A percentile compares a stretch with the other conserved stretches of the same genome.
phyloP scores from a whole-genome alignment of 2,113 vertebrate species.

The Coptodon bakossiorum region DNA sequence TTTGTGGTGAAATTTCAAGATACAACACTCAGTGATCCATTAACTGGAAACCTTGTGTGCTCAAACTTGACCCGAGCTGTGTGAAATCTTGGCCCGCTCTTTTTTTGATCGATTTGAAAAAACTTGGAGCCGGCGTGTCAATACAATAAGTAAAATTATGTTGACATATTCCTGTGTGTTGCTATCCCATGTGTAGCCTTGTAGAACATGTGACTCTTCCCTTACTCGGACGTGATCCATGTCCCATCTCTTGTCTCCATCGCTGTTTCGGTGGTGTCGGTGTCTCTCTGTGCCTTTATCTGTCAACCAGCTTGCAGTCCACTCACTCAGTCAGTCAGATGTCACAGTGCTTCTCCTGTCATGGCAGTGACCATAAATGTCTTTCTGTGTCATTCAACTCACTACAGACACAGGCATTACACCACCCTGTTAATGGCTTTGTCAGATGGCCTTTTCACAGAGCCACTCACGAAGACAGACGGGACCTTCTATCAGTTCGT shows the following conservation, averaged over 20 bases:
- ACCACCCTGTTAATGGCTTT: slow-evolving; percentile 68
- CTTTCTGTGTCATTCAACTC: slow-evolving; percentile 51
- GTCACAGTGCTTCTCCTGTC: slow-evolving; percentile 44
- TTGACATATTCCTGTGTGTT: background rate
- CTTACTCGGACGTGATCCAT: background rate
- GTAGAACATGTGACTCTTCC: background rate
- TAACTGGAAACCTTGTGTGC: background rate
- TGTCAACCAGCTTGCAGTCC: slow-evolving; percentile 16
- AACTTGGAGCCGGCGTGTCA: slow-evolving; percentile 1
- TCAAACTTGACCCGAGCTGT: background rate
- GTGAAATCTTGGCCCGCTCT: background rate
- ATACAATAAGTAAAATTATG: background rate
- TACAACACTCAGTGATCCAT: slow-evolving; percentile 5
- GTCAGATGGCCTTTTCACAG: slow-evolving; percentile 69
- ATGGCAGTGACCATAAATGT: slow-evolving; percentile 60
- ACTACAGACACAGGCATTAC: slow-evolving; percentile 64
- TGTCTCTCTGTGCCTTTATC: slow-evolving; percentile 30
- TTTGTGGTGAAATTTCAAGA: slow-evolving; percentile 12
- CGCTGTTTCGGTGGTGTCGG: slow-evolving; percentile 16
- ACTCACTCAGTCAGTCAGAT: slow-evolving; percentile 35
- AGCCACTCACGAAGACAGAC: slow-evolving; percentile 57
- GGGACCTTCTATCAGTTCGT: slow-evolving; percentile 38
- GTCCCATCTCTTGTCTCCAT: slow-evolving; percentile 13
- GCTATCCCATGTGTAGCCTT: background rate
- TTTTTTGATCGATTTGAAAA: slow-evolving; percentile 18